Conservation (phyloP, 2,113 vertebrate genomes). For the Paradisaea rubra region DNA sequence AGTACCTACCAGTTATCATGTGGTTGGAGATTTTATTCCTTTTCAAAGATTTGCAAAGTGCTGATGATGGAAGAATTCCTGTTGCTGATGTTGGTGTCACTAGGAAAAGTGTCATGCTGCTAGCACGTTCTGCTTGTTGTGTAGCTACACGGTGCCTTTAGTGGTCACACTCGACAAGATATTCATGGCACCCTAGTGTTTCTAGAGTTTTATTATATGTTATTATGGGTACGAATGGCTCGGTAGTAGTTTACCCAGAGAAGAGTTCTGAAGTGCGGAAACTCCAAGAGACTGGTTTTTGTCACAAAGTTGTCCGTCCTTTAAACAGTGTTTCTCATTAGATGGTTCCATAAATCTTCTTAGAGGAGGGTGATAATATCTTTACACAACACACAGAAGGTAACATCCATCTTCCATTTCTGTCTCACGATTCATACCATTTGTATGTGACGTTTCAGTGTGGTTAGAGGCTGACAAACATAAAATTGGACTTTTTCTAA, state of each 20-base stretch:
- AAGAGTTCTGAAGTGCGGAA: not conserved
- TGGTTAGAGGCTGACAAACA: not conserved
- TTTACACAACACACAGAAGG: not conserved
- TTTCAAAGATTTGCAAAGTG: not conserved
- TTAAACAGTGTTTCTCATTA: not conserved
- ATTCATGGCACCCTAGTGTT: not conserved
- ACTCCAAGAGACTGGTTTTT: not conserved
- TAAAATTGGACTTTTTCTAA: not conserved
- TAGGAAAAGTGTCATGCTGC: not conserved
- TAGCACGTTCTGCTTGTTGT: not conserved
- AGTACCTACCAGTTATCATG: not conserved
- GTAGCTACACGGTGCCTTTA: not conserved
- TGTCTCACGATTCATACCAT: conserved; percentile 16
- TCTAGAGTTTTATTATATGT: not conserved
- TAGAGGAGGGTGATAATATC: conserved; percentile 14
- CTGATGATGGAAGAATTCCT: not conserved
- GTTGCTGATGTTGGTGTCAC: not conserved
- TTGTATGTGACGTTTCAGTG: not conserved
- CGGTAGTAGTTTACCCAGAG: not conserved
- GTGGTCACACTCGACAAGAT: not conserved
- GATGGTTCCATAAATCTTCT: conserved; percentile 29
- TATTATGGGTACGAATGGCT: not conserved
- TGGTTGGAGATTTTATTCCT: not conserved
- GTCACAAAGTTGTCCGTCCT: not conserved
- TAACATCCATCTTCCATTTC: not conserved